A percentile compares a stretch with the other conserved stretches of the same genome.
These are phyloP conservation scores for Eumeta japonica DNA, from an alignment of 1,140 invertebrate genomes.

Conservation along the genomic window DNA sequence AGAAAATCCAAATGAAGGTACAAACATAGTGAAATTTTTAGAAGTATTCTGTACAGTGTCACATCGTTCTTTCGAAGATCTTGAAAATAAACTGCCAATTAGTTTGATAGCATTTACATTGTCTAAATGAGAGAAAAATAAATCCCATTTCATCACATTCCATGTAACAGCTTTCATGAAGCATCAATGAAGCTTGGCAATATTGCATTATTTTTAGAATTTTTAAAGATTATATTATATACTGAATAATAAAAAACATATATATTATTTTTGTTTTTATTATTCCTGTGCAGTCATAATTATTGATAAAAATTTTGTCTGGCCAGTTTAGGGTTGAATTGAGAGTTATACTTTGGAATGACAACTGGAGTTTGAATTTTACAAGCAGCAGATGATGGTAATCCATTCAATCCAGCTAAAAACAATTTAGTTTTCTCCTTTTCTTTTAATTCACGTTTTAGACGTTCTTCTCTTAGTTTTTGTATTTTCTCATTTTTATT, in stretches of 20 bases:
- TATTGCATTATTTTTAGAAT: conserved; percentile 11
- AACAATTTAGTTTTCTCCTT: conserved; percentile 68
- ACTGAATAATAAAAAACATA: conserved; percentile 1
- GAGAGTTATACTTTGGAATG: conserved; percentile 90
- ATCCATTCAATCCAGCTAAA: conserved; percentile 65
- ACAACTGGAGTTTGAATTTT: too few species aligned
- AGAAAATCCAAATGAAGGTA: conserved; percentile 29
- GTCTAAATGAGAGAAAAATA: too few species aligned
- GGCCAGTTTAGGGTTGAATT: conserved; percentile 88
- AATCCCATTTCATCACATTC: too few species aligned
- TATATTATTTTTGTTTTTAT: conserved; percentile 6
- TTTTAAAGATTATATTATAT: background rate
- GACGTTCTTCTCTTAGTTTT: conserved; percentile 73
- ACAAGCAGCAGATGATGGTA: conserved; percentile 22
- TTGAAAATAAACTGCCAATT: conserved; percentile 47
- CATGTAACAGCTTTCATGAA: too few species aligned
- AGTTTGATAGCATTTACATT: conserved; percentile 33
- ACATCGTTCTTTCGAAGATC: conserved; percentile 34
- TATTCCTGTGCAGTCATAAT: too few species aligned
- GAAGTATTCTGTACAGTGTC: conserved; percentile 47
- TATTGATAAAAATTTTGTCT: conserved; percentile 83
- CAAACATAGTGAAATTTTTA: conserved; percentile 32
- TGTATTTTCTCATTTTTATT: conserved; percentile 63
- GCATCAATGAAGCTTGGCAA: too few species aligned
- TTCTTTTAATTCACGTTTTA: conserved; percentile 79